Conservation (phyloP, 2,797 vertebrate species). For the Myotis findleyi region DNA sequence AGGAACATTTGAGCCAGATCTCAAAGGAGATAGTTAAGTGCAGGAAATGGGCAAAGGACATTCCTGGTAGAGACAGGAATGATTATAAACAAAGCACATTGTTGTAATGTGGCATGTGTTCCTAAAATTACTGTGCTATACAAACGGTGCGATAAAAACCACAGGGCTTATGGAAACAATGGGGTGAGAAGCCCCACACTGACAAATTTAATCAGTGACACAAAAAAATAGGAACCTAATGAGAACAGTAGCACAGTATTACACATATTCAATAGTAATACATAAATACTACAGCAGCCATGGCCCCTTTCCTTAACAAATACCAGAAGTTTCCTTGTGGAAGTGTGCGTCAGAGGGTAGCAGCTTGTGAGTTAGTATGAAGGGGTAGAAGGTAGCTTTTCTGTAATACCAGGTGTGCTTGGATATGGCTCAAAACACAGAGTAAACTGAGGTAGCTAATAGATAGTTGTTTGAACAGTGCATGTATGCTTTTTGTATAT, state of each 20-base stretch:
- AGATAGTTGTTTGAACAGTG: not conserved
- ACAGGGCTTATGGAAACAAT: not conserved
- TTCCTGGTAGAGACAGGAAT: not conserved
- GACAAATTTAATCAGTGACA: not conserved
- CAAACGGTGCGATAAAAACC: not conserved
- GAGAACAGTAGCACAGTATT: not conserved
- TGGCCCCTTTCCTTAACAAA: constrained; percentile 40
- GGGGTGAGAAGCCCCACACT: not conserved
- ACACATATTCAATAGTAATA: not conserved
- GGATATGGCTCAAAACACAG: not conserved
- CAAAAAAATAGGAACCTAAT: not conserved
- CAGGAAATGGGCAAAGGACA: not conserved
- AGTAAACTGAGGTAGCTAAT: not conserved
- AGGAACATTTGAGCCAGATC: not conserved
- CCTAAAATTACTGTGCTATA: not conserved
- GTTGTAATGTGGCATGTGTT: not conserved
- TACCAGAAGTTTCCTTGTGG: not conserved
- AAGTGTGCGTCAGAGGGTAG: not conserved
- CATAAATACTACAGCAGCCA: not conserved
- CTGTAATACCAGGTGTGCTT: not conserved
- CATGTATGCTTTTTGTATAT: not conserved
- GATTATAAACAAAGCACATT: not conserved
- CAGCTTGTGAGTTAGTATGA: not conserved
- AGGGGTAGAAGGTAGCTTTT: not conserved
- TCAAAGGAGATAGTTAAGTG: not conserved